Conservation (phyloP, 2,797 vertebrate genomes). For the Pyrocephalus nanus region DNA sequence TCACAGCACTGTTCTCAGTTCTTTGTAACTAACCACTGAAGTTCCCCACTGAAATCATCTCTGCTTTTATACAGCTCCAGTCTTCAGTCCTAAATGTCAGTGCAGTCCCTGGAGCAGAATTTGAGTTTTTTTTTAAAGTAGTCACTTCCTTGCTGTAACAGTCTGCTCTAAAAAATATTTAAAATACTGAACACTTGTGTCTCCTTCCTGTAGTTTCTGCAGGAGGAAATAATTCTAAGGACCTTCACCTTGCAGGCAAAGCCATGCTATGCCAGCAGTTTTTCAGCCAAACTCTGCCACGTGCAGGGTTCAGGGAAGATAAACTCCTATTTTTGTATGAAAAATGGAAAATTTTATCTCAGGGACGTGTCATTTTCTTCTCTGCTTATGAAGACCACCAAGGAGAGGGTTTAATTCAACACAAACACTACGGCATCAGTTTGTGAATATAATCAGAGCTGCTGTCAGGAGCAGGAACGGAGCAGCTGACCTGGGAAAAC, state of each 20-base stretch:
- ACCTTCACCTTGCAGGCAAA: not conserved
- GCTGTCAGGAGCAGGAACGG: not conserved
- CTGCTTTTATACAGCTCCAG: not conserved
- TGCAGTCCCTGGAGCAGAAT: conserved; percentile 8
- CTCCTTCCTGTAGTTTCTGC: not conserved
- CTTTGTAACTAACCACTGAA: not conserved
- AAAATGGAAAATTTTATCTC: not conserved
- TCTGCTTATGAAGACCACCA: not conserved
- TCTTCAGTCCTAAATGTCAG: not conserved
- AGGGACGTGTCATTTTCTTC: not conserved
- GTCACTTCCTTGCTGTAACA: not conserved
- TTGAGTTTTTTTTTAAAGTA: not conserved
- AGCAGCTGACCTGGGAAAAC: not conserved
- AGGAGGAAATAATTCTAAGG: conserved; percentile 5
- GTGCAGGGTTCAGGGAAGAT: not conserved
- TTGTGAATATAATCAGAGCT: not conserved
- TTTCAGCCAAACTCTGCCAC: not conserved
- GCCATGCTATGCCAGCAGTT: not conserved
- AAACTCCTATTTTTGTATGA: not conserved
- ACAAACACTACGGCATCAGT: not conserved
- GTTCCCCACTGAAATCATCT: conserved; percentile 3
- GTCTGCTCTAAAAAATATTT: not conserved
- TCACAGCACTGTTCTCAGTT: conserved; percentile 3
- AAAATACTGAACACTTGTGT: not conserved
- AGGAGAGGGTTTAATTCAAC: not conserved